These are phyloP conservation scores for Ischnus inquisitorius DNA, from an alignment of 2,888 invertebrate species.

Conservation along the genomic window DNA sequence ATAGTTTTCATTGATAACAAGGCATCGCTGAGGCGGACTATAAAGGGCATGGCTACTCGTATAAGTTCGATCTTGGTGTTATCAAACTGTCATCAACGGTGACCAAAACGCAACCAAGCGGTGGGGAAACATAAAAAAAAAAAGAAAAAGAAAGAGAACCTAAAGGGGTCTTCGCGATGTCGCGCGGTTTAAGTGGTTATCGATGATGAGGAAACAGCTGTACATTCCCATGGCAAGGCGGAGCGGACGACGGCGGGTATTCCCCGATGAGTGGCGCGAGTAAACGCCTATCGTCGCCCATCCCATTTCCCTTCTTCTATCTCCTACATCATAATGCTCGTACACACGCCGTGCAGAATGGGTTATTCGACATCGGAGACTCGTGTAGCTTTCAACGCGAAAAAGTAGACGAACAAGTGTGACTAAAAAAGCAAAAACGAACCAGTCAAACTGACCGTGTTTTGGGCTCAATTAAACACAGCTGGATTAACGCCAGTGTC, in stretches of 20 bases:
- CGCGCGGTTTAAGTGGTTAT: conserved; percentile 8
- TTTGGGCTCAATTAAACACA: conserved; percentile 31
- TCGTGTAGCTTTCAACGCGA: conserved; percentile 3
- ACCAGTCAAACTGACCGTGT: not conserved
- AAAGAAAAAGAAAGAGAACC: not conserved
- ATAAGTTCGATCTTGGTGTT: conserved; percentile 6
- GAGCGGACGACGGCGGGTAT: not conserved
- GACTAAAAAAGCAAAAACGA: not conserved
- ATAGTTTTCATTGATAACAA: not conserved
- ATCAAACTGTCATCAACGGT: conserved; percentile 17
- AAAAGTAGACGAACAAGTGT: not conserved
- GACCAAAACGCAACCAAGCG: not conserved
- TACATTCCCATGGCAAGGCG: conserved; percentile 17
- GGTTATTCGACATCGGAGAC: conserved; percentile 21
- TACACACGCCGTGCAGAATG: conserved; percentile 22
- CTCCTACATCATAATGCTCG: not conserved
- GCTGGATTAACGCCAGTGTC: conserved; percentile 34
- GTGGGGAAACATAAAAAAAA: not conserved
- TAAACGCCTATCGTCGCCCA: conserved; percentile 13
- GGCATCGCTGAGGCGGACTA: not conserved
- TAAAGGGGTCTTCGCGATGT: conserved; percentile 16
- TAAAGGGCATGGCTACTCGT: not conserved
- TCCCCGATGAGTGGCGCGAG: conserved; percentile 20
- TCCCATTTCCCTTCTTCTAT: conserved; percentile 9
- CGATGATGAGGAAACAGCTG: conserved; percentile 42